phyloP scores from a whole-genome alignment of 1,140 invertebrate species.

The Pogonomyrmex californicus region DNA sequence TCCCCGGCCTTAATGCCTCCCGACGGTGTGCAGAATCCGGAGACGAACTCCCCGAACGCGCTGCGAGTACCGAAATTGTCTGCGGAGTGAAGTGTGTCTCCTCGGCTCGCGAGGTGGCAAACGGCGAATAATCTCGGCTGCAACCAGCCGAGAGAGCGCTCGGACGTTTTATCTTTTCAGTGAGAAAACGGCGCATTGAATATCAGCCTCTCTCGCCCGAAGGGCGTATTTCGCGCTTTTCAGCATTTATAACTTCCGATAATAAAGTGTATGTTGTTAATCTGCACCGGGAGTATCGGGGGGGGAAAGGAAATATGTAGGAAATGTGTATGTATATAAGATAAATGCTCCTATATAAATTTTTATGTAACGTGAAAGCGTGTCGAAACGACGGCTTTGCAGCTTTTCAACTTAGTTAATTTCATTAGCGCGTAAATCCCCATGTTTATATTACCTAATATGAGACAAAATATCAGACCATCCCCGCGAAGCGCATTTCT shows the following conservation, averaged over 20 bases:
- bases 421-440: not conserved
- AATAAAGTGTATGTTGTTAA: not conserved
- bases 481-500: not conserved
- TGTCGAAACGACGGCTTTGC: not conserved
- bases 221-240: constrained; percentile 18
- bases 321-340: not conserved
- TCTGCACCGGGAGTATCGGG: too few relatives aligned
- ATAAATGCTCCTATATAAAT: not conserved
- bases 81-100: not conserved
- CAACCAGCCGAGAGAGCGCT: constrained; percentile 15
- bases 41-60: constrained; percentile 61
- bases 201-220: constrained; percentile 18
- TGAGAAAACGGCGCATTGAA: constrained; percentile 18
- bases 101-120: constrained; percentile 7
- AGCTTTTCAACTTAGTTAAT: not conserved
- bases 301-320: not conserved
- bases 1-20: constrained; percentile 39
- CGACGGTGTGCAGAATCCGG: constrained; percentile 34
- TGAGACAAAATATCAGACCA: not conserved
- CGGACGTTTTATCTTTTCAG: constrained; percentile 48
- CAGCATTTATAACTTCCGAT: constrained; percentile 1
- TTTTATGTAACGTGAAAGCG: not conserved
- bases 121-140: constrained; percentile 50
- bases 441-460: not conserved
- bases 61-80: constrained; percentile 50